Evolutionary conservation across 2,888 invertebrate genomes (phyloP).

Genomic region (Liopterus haemorrhoidalis): DNA sequence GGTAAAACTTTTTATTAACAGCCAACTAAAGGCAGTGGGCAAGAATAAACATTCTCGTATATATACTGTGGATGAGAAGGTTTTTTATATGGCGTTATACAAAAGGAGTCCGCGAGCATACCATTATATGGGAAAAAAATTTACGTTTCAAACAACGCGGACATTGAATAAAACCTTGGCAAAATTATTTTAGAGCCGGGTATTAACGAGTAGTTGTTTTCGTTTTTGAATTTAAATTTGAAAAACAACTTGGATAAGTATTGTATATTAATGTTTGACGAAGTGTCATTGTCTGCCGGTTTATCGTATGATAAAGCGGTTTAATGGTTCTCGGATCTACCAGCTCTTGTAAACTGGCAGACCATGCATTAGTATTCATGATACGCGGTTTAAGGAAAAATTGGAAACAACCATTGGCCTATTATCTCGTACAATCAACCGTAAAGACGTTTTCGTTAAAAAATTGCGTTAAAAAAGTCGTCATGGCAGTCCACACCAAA

Average conservation of each 20-base stretch:
- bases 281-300: slow-evolving; percentile 8
- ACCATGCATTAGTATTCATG: slow-evolving; percentile 17
- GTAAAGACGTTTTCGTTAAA: slow-evolving; percentile 5
- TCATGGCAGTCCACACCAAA: slow-evolving; percentile 4
- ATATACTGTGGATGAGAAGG: slow-evolving; percentile 5
- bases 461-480: slow-evolving; percentile 5
- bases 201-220: slow-evolving; percentile 5
- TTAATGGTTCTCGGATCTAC: too few relatives aligned
- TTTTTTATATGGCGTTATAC: neutral
- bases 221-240: neutral
- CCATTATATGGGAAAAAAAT: neutral
- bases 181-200: slow-evolving; percentile 1
- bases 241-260: neutral
- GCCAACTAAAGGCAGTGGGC: too few relatives aligned
- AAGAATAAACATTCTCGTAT: too few relatives aligned
- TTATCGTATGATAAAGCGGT: too few relatives aligned
- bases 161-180: slow-evolving; percentile 2
- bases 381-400: slow-evolving; percentile 4
- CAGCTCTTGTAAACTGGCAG: neutral
- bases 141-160: neutral
- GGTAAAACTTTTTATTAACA: too few relatives aligned
- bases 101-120: slow-evolving; percentile 1
- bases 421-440: slow-evolving; percentile 7
- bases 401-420: slow-evolving; percentile 16
- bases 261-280: slow-evolving; percentile 3